Conservation (phyloP, 2,888 invertebrate species). For the Eudasyphora cyanicolor region DNA sequence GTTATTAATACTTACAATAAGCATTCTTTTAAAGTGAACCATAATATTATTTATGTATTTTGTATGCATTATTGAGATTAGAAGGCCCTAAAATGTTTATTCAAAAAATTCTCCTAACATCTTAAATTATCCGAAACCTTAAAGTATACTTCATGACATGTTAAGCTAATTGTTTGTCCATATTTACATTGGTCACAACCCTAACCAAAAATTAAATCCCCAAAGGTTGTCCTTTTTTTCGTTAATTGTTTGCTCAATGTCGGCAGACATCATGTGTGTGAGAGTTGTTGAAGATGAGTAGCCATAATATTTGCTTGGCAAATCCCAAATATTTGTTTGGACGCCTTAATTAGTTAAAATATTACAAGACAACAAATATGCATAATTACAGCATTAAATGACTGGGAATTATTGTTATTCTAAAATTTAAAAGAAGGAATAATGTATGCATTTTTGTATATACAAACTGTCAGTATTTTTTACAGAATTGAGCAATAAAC, state of each 20-base stretch:
- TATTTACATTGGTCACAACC: constrained; percentile 5
- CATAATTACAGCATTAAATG: no score
- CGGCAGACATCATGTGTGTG: constrained; percentile 17
- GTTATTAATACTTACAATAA: no score
- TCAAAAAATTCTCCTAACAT: neutral
- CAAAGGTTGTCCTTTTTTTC: constrained; percentile 7
- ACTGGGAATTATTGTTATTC: no score
- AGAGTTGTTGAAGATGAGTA: neutral
- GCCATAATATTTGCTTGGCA: neutral
- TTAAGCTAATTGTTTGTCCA: constrained; percentile 22
- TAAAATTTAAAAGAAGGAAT: no score
- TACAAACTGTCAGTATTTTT: no score
- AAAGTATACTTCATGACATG: constrained; percentile 9
- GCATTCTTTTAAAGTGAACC: no score
- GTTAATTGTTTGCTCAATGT: constrained; percentile 13
- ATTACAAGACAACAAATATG: neutral
- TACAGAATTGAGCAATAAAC: no score
- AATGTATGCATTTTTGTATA: no score
- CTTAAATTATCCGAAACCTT: constrained; percentile 9
- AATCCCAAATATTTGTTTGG: constrained; percentile 21
- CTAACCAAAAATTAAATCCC: neutral
- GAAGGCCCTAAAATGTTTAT: no score
- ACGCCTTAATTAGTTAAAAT: constrained; percentile 15
- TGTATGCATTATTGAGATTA: no score
- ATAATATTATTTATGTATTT: no score